These are phyloP conservation scores for Agriopis aurantiaria DNA, from an alignment of 2,888 invertebrate species.

Conservation along the genomic window DNA sequence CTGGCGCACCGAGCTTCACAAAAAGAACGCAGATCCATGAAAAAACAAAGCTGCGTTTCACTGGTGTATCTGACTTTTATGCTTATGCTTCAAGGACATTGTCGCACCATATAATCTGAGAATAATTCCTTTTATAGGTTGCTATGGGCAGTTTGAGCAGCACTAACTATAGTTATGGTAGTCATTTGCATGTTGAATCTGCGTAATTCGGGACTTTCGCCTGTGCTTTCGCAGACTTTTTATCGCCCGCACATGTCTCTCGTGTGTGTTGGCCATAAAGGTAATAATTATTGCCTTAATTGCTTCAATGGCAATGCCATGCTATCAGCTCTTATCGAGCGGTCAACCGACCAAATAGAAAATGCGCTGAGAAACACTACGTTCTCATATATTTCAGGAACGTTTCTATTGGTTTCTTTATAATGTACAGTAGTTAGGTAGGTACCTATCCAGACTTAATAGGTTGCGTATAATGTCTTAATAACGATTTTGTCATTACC, in stretches of 20 bases:
- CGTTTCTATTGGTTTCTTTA: not conserved
- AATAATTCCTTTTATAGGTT: too few relatives aligned
- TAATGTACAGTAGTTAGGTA: not conserved
- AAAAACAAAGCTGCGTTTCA: not conserved
- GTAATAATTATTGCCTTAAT: conserved; percentile 14
- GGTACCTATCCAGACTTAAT: not conserved
- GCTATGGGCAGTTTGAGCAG: not conserved
- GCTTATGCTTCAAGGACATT: not conserved
- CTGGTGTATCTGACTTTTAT: not conserved
- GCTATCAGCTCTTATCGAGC: conserved; percentile 31
- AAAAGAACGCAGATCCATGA: not conserved
- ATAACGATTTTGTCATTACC: conserved; percentile 1
- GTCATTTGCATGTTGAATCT: too few relatives aligned
- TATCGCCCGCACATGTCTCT: not conserved
- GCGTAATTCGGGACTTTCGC: too few relatives aligned
- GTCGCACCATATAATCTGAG: too few relatives aligned
- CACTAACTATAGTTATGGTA: not conserved
- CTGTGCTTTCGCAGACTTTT: not conserved
- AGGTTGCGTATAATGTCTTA: not conserved
- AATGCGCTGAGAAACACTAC: not conserved
- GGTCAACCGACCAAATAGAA: conserved; percentile 12
- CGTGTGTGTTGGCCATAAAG: not conserved
- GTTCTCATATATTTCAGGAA: not conserved
- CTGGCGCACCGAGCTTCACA: too few relatives aligned
- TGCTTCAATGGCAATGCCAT: conserved; percentile 25